Conservation (phyloP, 2,888 invertebrate genomes). For the Aphidius colemani region DNA sequence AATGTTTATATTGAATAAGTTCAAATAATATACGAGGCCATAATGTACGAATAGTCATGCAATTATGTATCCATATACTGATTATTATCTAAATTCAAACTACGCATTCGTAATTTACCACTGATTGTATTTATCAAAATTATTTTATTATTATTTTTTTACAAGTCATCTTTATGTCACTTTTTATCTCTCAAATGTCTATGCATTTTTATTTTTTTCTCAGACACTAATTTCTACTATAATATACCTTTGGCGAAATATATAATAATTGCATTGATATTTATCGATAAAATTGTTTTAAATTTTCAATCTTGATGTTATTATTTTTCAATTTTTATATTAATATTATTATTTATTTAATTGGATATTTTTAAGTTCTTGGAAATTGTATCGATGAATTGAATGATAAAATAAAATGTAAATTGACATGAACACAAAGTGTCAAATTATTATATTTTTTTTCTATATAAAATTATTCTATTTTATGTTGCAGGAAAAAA, state of each 20-base stretch:
- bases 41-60: constrained; percentile 54
- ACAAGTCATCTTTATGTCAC: not conserved
- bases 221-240: no score
- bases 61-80: constrained; percentile 44
- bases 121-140: constrained; percentile 12
- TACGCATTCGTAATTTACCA: constrained; percentile 35
- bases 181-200: not conserved
- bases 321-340: no score
- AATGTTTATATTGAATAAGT: constrained; percentile 47
- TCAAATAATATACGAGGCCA: constrained; percentile 56
- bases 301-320: no score
- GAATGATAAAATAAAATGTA: no score
- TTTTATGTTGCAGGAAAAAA: no score
- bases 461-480: no score
- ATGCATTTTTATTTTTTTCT: not conserved
- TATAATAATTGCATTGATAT: not conserved
- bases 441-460: constrained; percentile 3
- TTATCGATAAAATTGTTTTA: no score
- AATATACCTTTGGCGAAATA: no score
- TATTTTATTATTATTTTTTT: not conserved
- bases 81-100: constrained; percentile 44
- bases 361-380: no score
- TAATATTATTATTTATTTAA: no score
- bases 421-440: not conserved
- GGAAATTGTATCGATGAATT: no score